Evolutionary conservation across 2,113 vertebrate genomes (phyloP).

Genomic region (Emydocephalus ijimae): DNA sequence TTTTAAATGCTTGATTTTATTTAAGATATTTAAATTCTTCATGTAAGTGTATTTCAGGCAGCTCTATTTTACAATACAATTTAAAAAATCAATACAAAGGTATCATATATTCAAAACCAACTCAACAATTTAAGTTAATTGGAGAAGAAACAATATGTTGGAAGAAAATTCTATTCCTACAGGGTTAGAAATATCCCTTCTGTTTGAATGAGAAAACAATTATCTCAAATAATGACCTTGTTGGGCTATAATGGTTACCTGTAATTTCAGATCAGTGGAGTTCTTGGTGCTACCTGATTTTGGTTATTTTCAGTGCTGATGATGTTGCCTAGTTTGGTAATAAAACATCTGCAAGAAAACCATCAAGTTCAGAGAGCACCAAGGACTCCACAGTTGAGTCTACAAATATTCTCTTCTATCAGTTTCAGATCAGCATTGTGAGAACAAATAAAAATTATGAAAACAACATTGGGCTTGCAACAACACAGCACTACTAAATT

Average conservation of each 20-base stretch:
- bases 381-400: neutral
- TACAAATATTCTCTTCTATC: neutral
- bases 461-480: neutral
- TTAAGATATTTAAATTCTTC: neutral
- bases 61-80: neutral
- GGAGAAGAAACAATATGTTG: neutral
- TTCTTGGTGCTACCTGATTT: neutral
- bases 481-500: neutral
- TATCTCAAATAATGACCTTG: neutral
- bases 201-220: neutral
- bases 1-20: neutral
- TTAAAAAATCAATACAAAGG: neutral
- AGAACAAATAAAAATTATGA: neutral
- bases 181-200: neutral
- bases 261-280: neutral
- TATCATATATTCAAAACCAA: neutral
- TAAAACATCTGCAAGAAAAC: neutral
- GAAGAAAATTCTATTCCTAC: neutral
- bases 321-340: neutral
- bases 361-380: neutral
- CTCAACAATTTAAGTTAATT: neutral
- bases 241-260: neutral
- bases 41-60: neutral
- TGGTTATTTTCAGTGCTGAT: neutral
- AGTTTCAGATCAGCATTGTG: neutral